These are phyloP conservation scores for Trypoxylus dichotomus DNA, from an alignment of 1,140 invertebrate species.

Conservation along the genomic window DNA sequence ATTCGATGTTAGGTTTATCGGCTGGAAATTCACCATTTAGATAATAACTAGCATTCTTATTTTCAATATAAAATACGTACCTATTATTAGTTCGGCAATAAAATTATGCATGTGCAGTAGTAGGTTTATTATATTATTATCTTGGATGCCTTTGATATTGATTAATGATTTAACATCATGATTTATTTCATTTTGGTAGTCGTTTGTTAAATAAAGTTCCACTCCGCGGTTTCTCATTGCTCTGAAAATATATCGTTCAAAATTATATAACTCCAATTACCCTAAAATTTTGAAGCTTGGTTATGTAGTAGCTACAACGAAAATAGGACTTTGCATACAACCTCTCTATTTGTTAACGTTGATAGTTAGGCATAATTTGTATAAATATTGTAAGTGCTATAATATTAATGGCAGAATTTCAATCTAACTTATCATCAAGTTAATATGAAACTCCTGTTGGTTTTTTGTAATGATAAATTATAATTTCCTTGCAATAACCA, in stretches of 20 bases:
- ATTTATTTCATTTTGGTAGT: constrained; percentile 48
- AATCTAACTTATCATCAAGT: too few relatives aligned
- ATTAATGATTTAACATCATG: constrained; percentile 63
- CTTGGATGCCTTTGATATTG: constrained; percentile 55
- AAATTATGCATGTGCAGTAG: constrained; percentile 60
- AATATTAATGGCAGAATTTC: too few relatives aligned
- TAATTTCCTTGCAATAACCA: too few relatives aligned
- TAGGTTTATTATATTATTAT: constrained; percentile 51
- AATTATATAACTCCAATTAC: too few relatives aligned
- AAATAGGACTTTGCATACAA: too few relatives aligned
- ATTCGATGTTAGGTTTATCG: constrained; percentile 60
- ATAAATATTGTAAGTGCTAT: too few relatives aligned
- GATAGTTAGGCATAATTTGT: too few relatives aligned
- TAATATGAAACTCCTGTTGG: too few relatives aligned
- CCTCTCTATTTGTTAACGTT: too few relatives aligned
- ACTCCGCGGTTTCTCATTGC: constrained; percentile 98
- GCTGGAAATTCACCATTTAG: constrained; percentile 47
- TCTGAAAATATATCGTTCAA: constrained; percentile 58
- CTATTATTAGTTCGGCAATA: constrained; percentile 42
- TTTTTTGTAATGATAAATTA: too few relatives aligned
- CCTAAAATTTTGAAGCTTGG: too few relatives aligned
- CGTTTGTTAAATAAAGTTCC: constrained; percentile 76
- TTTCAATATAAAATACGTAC: constrained; percentile 27
- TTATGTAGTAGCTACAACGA: too few relatives aligned
- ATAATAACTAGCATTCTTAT: background rate